phyloP scores from a whole-genome alignment of 2,113 vertebrate species.

The Irena cyanogastra region DNA sequence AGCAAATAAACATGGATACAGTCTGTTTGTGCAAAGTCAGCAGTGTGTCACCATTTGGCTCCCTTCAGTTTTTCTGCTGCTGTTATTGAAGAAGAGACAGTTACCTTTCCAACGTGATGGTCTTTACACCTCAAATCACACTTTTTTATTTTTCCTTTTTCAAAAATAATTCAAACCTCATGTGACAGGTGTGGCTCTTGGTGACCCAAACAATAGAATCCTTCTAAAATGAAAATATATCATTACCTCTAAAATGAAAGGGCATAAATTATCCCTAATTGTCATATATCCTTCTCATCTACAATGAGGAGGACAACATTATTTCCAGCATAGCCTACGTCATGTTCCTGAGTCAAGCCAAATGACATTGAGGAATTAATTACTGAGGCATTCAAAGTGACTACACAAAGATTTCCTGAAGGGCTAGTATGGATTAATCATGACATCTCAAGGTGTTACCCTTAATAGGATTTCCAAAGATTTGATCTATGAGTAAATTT shows the following conservation, averaged over 20 bases:
- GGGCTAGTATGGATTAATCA: slow-evolving; percentile 55
- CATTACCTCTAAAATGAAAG: not conserved
- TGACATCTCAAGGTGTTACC: slow-evolving; percentile 51
- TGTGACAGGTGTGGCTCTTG: not conserved
- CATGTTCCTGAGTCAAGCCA: not conserved
- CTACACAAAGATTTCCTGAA: slow-evolving; percentile 49
- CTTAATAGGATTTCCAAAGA: slow-evolving; percentile 60
- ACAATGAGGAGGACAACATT: not conserved
- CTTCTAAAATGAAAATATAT: not conserved
- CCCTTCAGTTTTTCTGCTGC: not conserved
- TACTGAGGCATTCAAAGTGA: slow-evolving; percentile 40
- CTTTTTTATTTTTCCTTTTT: not conserved
- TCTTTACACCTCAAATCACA: not conserved
- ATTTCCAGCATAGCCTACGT: not conserved
- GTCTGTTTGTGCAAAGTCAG: not conserved
- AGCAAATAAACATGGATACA: not conserved
- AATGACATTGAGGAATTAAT: slow-evolving; percentile 57
- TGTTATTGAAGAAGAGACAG: not conserved
- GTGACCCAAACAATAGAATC: not conserved
- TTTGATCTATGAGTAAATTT: slow-evolving; percentile 42
- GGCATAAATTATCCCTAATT: not conserved
- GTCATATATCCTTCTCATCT: not conserved
- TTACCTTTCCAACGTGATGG: not conserved
- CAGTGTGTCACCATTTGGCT: not conserved
- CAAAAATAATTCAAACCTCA: not conserved